phyloP scores from a whole-genome alignment of 2,888 invertebrate species.

The Steinernema carpocapsae region DNA sequence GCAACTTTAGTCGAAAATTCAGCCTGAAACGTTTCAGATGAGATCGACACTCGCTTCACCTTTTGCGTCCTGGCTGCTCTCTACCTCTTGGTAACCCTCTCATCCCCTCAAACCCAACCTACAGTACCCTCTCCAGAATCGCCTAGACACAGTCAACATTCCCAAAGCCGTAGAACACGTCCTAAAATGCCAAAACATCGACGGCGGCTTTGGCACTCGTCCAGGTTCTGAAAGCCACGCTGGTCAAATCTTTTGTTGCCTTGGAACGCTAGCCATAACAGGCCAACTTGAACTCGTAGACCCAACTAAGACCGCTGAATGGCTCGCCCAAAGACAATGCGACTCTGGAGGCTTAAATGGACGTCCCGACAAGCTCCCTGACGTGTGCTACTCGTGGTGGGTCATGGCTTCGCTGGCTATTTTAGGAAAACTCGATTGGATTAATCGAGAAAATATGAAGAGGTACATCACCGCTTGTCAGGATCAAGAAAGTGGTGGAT shows the following conservation, averaged over 20 bases:
- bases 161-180: conserved; percentile 87
- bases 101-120: no score
- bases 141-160: conserved; percentile 79
- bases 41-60: conserved; percentile 93
- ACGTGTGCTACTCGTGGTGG: conserved; percentile 99
- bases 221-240: conserved; percentile 97
- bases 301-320: conserved; percentile 77
- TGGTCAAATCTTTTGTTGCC: conserved; percentile 90
- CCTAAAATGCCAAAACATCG: conserved; percentile 91
- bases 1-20: no score
- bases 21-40: conserved; percentile 71
- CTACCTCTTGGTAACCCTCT: conserved; percentile 74
- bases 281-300: conserved; percentile 73
- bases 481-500: conserved; percentile 92
- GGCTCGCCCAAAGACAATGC: conserved; percentile 94
- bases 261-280: conserved; percentile 86
- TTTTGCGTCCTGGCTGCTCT: conserved; percentile 91
- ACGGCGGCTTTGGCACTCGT: conserved; percentile 96
- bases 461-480: conserved; percentile 83
- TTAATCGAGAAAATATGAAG: conserved; percentile 76
- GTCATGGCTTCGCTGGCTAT: conserved; percentile 91
- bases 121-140: no score
- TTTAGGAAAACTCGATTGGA: conserved; percentile 91
- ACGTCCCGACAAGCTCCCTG: conserved; percentile 95
- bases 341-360: conserved; percentile 85